Conservation (phyloP, 2,888 invertebrate genomes). For the Apotomis betuletana region DNA sequence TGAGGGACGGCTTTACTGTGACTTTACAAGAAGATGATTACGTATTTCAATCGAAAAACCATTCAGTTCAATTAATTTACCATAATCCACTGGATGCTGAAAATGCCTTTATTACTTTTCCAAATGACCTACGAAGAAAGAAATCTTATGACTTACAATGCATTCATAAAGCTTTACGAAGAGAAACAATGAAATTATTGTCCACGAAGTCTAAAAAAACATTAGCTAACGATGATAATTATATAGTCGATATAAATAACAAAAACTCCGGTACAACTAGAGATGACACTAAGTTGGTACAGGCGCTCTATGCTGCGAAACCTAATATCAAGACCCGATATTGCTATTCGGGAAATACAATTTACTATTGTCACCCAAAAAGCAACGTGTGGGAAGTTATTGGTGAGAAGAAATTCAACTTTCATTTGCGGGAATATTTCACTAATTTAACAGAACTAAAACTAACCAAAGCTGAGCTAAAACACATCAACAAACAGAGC, state of each 20-base stretch:
- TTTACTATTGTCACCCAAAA: constrained; percentile 22
- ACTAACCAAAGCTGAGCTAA: no score
- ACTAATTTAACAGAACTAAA: no score
- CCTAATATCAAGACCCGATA: constrained; percentile 24
- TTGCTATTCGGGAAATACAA: not conserved
- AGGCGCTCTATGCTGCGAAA: constrained; percentile 5
- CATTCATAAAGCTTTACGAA: constrained; percentile 26
- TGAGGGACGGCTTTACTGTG: not conserved
- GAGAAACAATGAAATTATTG: constrained; percentile 26
- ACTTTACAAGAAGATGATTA: constrained; percentile 4
- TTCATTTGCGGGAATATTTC: no score
- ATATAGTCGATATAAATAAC: not conserved
- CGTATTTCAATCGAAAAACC: constrained; percentile 25
- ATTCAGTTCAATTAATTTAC: constrained; percentile 3
- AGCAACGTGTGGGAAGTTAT: no score
- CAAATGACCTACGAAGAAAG: constrained; percentile 21
- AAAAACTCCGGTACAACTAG: not conserved
- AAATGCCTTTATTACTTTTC: constrained; percentile 20
- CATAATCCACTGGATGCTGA: constrained; percentile 24
- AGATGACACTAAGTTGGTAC: not conserved
- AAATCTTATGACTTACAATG: constrained; percentile 1
- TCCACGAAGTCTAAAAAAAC: constrained; percentile 22
- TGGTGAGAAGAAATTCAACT: no score
- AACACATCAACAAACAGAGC: not conserved
- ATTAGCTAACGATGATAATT: constrained; percentile 24